Conservation (phyloP, 2,797 vertebrate species). For the Leptoclinus maculatus region DNA sequence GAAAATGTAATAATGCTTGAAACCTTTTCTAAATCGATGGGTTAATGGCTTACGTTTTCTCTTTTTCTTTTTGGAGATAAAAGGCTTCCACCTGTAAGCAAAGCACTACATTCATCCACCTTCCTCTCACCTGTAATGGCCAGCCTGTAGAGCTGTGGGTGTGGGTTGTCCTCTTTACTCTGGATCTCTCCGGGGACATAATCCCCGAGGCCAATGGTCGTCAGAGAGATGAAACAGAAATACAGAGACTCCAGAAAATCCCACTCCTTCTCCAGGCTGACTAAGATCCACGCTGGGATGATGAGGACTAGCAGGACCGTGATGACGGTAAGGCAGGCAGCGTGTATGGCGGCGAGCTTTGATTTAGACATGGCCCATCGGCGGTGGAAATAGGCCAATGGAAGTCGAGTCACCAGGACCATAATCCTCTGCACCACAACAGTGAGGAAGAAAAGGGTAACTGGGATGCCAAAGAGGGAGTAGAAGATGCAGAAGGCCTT, state of each 20-base stretch:
- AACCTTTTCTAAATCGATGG: background rate
- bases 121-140: conserved; percentile 92
- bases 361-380: conserved; percentile 90
- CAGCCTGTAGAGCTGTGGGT: conserved; percentile 92
- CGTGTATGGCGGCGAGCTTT: conserved; percentile 86
- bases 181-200: conserved; percentile 95
- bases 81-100: background rate
- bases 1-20: background rate
- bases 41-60: background rate
- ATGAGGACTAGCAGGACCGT: conserved; percentile 87
- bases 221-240: conserved; percentile 98
- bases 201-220: conserved; percentile 98
- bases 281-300: conserved; percentile 92
- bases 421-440: conserved; percentile 92
- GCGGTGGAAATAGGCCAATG: conserved; percentile 89
- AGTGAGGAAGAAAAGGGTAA: conserved; percentile 94
- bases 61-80: background rate
- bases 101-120: background rate
- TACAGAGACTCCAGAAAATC: conserved; percentile 97
- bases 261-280: conserved; percentile 90
- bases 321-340: conserved; percentile 81
- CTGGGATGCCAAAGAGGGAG: conserved; percentile 92
- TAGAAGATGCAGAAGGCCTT: conserved; percentile 97
- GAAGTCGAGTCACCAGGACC: conserved; percentile 84
- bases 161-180: conserved; percentile 81